Evolutionary conservation across 2,797 vertebrate genomes (phyloP).

Genomic region (Borostomias antarcticus): DNA sequence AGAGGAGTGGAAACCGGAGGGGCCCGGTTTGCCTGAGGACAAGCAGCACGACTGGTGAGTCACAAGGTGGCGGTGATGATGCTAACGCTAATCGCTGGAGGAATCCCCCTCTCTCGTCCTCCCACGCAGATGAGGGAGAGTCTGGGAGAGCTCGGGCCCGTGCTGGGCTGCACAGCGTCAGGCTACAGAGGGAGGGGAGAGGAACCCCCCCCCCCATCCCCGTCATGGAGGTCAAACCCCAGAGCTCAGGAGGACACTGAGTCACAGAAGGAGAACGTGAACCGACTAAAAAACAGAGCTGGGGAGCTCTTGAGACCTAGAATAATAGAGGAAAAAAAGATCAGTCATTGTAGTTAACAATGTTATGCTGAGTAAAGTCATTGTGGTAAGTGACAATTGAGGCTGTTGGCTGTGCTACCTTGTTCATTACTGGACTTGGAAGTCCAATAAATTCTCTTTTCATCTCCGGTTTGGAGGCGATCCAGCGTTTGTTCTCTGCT

Average conservation of each 20-base stretch:
- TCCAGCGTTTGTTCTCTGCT: slow-evolving; percentile 55
- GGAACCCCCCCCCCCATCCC: slow-evolving; percentile 53
- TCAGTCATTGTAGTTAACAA: not conserved
- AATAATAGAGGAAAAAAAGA: not conserved
- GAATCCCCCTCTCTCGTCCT: slow-evolving; percentile 51
- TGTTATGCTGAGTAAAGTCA: not conserved
- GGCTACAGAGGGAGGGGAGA: slow-evolving; percentile 16
- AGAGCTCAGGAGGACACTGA: slow-evolving; percentile 31
- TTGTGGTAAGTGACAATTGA: not conserved
- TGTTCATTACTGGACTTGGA: not conserved
- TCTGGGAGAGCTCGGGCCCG: slow-evolving; percentile 53
- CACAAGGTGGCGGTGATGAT: slow-evolving; percentile 38
- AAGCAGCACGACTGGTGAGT: slow-evolving; percentile 33
- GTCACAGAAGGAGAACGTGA: slow-evolving; percentile 36
- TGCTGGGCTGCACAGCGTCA: slow-evolving; percentile 34
- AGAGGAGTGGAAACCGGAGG: slow-evolving; percentile 1
- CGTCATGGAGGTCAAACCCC: slow-evolving; percentile 54
- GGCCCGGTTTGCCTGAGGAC: too few relatives aligned
- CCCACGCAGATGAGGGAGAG: slow-evolving; percentile 28
- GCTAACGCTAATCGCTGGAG: slow-evolving; percentile 27
- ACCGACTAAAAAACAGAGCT: slow-evolving; percentile 8
- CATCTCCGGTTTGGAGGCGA: slow-evolving; percentile 50
- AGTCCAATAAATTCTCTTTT: slow-evolving; percentile 24
- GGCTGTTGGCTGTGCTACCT: not conserved
- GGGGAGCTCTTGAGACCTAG: not conserved